Evolutionary conservation across 2,797 vertebrate genomes (phyloP), one percentile per base, ranked within the genome.

Genomic region (Tolypeutes matacus): DNA sequence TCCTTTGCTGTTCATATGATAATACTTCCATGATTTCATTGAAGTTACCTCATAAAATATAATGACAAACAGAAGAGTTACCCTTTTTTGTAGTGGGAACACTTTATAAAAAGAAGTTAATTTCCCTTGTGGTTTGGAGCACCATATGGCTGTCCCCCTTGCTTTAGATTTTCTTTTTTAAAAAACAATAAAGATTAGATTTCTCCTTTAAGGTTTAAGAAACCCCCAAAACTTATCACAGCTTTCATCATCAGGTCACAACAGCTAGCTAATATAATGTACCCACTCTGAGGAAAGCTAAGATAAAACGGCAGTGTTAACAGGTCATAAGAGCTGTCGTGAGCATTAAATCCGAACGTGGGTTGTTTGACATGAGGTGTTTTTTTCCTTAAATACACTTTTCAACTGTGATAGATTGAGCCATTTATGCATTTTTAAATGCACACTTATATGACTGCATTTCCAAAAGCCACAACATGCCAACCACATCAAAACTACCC

Each of bases 21-120:
- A 98, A 97, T 98, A 95, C 67, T 97, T 98, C 92, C 91, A 96
- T 95, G 12, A 97, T 98, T 98, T 98, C 96, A 97, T 94, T 97
- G 91, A 98, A 95, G 95, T 98, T 97, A 95, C 96, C 93, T 97
- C 96, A 96, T 98, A 98, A 98, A 98, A 96, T 92, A 96, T 97
- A 98, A 98, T 98, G 93, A 97, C 96, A 98, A 98, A 98, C 97
- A 98, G 97, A 96, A 98, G 83, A 86, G 8, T 96, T 96, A 14
- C 2, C 95, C 85, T 97, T 97, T 97, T 97, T 97, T 97, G 95
- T 96, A 95, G 62, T 7, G 9, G 72, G 92, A 98, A 97, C 83
- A 89, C n/a, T 93, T 93, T 97, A 85, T 93, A 96, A 86, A 95
- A 94, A 92, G 62, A 96, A 93, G 8, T 69, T 96, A 96, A 98